A percentile compares a stretch with the other conserved stretches of the same genome.
Conservation (phyloP, 2,888 invertebrate genomes). For the Drosophila greeni region DNA sequence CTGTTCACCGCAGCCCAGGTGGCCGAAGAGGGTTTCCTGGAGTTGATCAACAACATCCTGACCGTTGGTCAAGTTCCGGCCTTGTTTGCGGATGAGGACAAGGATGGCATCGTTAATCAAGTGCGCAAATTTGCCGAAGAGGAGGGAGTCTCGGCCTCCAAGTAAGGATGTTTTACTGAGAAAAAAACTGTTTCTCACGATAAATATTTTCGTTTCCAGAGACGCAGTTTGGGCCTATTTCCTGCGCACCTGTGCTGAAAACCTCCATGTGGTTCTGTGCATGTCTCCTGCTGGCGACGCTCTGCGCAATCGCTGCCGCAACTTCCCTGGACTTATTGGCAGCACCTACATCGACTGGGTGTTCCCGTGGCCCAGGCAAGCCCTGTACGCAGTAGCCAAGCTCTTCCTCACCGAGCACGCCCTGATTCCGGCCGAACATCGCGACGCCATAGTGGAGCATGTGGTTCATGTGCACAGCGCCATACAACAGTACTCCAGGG, state of each 20-base stretch:
- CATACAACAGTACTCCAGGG: conserved; percentile 85
- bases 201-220: conserved; percentile 75
- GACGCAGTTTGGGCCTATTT: conserved; percentile 94
- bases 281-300: conserved; percentile 94
- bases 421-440: conserved; percentile 79
- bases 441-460: conserved; percentile 87
- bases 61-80: conserved; percentile 93
- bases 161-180: conserved; percentile 78
- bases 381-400: conserved; percentile 91
- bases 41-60: conserved; percentile 93
- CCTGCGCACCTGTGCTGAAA: conserved; percentile 86
- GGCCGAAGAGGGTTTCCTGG: conserved; percentile 90
- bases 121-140: conserved; percentile 85
- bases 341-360: conserved; percentile 96
- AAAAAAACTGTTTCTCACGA: background rate
- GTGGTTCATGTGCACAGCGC: conserved; percentile 91
- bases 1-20: conserved; percentile 91
- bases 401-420: conserved; percentile 88
- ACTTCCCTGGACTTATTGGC: conserved; percentile 94
- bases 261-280: conserved; percentile 92
- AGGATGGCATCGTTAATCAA: conserved; percentile 86
- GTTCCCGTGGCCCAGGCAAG: conserved; percentile 95
- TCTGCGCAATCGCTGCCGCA: conserved; percentile 90
- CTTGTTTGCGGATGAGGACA: conserved; percentile 92
- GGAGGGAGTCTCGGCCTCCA: conserved; percentile 86